A percentile compares a stretch with the other conserved stretches of the same genome.
Evolutionary conservation across 2,797 vertebrate species (phyloP).

Genomic region (Phrynocephalus forsythii): DNA sequence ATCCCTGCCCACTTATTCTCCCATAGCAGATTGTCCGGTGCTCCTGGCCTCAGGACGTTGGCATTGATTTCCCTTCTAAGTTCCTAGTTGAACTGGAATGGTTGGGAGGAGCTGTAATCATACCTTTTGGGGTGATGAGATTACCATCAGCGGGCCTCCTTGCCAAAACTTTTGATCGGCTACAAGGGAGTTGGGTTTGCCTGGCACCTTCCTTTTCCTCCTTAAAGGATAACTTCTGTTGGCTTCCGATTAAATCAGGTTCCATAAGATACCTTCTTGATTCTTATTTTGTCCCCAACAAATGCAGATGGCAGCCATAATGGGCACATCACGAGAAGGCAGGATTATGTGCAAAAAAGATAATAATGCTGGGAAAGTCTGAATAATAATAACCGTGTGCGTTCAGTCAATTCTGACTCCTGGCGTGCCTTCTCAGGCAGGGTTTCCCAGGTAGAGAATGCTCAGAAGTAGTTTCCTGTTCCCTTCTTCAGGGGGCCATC

Average conservation of each 20-base stretch:
- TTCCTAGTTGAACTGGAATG: slow-evolving; percentile 1
- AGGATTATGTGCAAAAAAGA: no score
- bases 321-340: no score
- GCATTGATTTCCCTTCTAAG: neutral
- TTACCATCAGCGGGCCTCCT: neutral
- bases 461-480: no score
- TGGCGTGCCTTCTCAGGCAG: no score
- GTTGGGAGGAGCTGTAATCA: neutral
- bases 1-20: neutral
- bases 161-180: neutral
- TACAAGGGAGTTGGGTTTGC: neutral
- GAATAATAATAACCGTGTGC: no score
- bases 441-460: no score
- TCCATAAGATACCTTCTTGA: neutral
- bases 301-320: no score
- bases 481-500: no score
- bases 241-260: neutral
- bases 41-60: neutral
- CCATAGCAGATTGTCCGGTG: neutral
- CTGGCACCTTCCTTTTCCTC: neutral
- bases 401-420: no score
- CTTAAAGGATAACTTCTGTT: neutral
- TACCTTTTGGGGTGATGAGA: neutral
- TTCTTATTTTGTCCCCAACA: neutral
- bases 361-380: no score